These are phyloP conservation scores for Cisticola juncidis DNA, from an alignment of 2,113 vertebrate species.

Conservation along the genomic window DNA sequence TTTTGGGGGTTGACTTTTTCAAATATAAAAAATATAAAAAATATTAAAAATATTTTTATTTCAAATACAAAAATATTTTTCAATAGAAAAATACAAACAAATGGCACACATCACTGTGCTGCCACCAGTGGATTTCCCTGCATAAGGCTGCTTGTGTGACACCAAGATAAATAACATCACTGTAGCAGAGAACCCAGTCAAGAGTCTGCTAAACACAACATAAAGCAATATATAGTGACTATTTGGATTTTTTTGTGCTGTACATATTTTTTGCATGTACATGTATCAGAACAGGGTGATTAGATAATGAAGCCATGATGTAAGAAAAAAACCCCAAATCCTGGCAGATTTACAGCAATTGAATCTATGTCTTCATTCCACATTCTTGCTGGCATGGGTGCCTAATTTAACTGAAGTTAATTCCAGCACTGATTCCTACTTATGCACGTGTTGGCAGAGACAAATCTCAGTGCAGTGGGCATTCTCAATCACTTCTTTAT, in stretches of 20 bases:
- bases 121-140: neutral
- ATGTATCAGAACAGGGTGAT: neutral
- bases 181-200: neutral
- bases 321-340: neutral
- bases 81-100: slow-evolving; percentile 3
- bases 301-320: neutral
- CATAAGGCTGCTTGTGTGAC: neutral
- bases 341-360: slow-evolving; percentile 7
- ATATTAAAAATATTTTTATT: too few species aligned
- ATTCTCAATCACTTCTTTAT: neutral
- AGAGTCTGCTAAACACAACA: neutral
- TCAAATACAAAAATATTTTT: too few species aligned
- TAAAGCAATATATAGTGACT: neutral
- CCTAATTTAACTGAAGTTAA: neutral
- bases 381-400: neutral
- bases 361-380: neutral
- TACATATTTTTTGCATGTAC: slow-evolving; percentile 8
- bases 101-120: neutral
- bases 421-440: neutral
- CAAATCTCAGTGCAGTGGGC: neutral
- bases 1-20: slow-evolving; percentile 14
- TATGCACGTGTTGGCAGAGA: neutral
- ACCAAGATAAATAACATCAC: neutral
- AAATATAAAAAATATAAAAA: too few species aligned
- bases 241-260: neutral